Conservation (phyloP, 2,797 vertebrate genomes). For the Lepidocolaptes lacrymiger region DNA sequence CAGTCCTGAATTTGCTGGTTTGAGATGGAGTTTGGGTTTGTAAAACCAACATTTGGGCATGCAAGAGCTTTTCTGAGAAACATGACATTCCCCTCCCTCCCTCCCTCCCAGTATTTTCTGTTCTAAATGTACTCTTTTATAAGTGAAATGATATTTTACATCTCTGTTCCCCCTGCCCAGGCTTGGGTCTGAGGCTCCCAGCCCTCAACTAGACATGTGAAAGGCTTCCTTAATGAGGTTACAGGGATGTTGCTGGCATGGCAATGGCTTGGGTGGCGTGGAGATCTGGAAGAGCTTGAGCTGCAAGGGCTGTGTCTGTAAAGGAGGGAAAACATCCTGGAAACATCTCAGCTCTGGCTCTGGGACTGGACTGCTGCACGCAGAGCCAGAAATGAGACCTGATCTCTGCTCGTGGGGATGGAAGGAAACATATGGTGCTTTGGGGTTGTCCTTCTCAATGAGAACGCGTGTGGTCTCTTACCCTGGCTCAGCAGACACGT, state of each 20-base stretch:
- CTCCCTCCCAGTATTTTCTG: not conserved
- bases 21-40: not conserved
- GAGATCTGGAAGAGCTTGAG: not conserved
- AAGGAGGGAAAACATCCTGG: not conserved
- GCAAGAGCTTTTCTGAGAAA: not conserved
- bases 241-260: accelerated
- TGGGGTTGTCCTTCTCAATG: not conserved
- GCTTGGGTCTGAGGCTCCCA: not conserved
- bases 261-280: not conserved
- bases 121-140: not conserved
- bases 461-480: not conserved
- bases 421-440: not conserved
- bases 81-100: not conserved
- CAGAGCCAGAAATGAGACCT: not conserved
- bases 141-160: not conserved
- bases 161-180: not conserved
- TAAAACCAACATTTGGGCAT: not conserved
- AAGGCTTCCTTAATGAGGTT: not conserved
- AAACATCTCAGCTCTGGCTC: not conserved
- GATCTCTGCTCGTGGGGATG: not conserved
- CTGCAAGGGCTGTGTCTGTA: not conserved
- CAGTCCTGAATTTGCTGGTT: not conserved
- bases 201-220: not conserved
- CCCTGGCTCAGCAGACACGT: not conserved
- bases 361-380: not conserved